Conservation (phyloP, 2,888 invertebrate species). For the Cheilosia scutellata region DNA sequence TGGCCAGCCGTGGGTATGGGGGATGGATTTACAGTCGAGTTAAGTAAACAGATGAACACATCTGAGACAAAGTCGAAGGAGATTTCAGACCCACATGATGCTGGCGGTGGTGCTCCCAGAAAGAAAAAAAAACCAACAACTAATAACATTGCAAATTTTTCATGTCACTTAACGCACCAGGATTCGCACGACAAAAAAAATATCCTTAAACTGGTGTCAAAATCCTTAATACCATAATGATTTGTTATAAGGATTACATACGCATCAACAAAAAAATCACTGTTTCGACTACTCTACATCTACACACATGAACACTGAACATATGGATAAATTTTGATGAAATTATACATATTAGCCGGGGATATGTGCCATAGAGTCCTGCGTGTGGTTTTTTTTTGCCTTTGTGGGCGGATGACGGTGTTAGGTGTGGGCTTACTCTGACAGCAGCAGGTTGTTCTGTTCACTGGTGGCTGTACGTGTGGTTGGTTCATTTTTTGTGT, state of each 20-base stretch:
- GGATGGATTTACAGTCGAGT: slow-evolving; percentile 48
- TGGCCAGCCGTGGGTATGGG: slow-evolving; percentile 30
- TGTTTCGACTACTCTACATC: slow-evolving; percentile 51
- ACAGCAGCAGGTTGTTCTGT: slow-evolving; percentile 75
- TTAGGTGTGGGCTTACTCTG: slow-evolving; percentile 54
- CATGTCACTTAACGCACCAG: slow-evolving; percentile 74
- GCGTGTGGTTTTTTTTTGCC: slow-evolving; percentile 46
- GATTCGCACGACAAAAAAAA: slow-evolving; percentile 49
- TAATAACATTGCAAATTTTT: slow-evolving; percentile 76
- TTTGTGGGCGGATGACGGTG: slow-evolving; percentile 14
- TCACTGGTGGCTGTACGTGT: slow-evolving; percentile 66
- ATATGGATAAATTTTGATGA: slow-evolving; percentile 73
- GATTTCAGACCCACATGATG: slow-evolving; percentile 38
- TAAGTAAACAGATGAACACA: slow-evolving; percentile 71
- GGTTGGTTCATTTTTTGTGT: slow-evolving; percentile 59
- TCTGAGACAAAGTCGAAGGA: slow-evolving; percentile 67
- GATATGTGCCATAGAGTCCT: slow-evolving; percentile 62
- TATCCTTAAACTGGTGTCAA: slow-evolving; percentile 76
- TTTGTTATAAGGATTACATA: slow-evolving; percentile 74
- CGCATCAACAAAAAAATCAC: slow-evolving; percentile 38
- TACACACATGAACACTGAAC: slow-evolving; percentile 53
- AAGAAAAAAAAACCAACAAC: slow-evolving; percentile 50
- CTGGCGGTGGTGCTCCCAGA: background rate
- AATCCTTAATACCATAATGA: slow-evolving; percentile 76
- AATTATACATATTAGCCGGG: slow-evolving; percentile 73